Evolutionary conservation across 1,140 invertebrate species (phyloP), one percentile per base, ranked within the genome.

Genomic region (Xylocopa sonorina): DNA sequence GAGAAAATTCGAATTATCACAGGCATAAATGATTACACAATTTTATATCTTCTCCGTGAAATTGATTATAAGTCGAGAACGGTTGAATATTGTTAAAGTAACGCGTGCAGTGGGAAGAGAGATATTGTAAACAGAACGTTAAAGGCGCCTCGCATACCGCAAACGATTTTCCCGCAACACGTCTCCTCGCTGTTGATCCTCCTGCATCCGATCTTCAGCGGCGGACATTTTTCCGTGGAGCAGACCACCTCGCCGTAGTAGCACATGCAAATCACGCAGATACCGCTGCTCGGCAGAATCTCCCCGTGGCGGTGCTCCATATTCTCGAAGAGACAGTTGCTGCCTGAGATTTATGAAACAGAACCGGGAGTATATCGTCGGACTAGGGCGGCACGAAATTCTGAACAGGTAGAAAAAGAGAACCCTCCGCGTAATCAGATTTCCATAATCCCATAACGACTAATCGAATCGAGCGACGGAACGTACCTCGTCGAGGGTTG

Each of bases 191-290:
- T 51, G 32, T 83, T 86, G n/a, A 93, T 81, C 75, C 90, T 88
- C n/a, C 87, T 80, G 81, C 94, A 95, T 32, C 93, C 94, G 34
- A 91, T 87, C 72, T 92, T 93, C 24, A 93, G 86, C 0, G 89
- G 88, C 38, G 94, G 90, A 87, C 94, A 95, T 81, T 93, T 93
- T 53, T 93, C 91, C 74, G 93, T 86, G 55, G 94, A 93, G 72
- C 94, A 95, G 1, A 93, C 86, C 58, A 94, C 89, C 80, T 94
- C 89, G 2, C 94, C 94, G 72, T 94, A 93, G 83, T 94, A 94
- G 78, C 94, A 95, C 24, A 94, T 90, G 84, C 94, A 95, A 29
- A 93, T 88, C 73, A 93, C 86, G 87, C 94, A 95, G 50, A 92
- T 88, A 78, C 90, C 90, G 34, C 85, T 85, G 48, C 89, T 90